Evolutionary conservation across 2,888 invertebrate genomes (phyloP), one percentile per base, ranked within the genome.

Genomic region (Brachypalpus laphriformis): DNA sequence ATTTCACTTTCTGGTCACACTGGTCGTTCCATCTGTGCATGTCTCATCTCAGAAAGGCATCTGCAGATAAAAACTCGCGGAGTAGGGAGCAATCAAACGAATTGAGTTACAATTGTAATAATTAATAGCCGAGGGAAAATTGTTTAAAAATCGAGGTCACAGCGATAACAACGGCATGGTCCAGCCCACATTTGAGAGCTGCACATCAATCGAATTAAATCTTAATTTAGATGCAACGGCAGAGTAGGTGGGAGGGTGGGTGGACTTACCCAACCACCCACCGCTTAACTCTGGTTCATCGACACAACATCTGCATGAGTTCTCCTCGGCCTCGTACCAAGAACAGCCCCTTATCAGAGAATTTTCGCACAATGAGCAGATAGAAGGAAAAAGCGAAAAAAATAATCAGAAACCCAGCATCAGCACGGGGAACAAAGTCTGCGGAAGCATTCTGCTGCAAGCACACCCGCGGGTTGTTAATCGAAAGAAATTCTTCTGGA

Each of bases 21-120:
- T n/a, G n/a, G n/a, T n/a, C n/a, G n/a, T n/a, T n/a, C n/a, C n/a
- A n/a, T n/a, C n/a, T n/a, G n/a, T n/a, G n/a, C n/a, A n/a, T n/a
- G n/a, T n/a, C n/a, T n/a, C n/a, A n/a, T n/a, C n/a, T n/a, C n/a
- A n/a, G n/a, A n/a, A n/a, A n/a, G n/a, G n/a, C n/a, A n/a, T n/a
- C n/a, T n/a, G n/a, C n/a, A n/a, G n/a, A n/a, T n/a, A n/a, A n/a
- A n/a, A n/a, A n/a, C n/a, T n/a, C n/a, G n/a, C n/a, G n/a, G n/a
- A n/a, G 11, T 37, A 20, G 57, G 18, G 37, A 31, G 61, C 22
- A 70, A 56, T n/a, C 16, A 57, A 72, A 77, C n/a, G 18, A 71
- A 57, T 65, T 75, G 37, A 49, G 65, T 45, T 77, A 74, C 78
- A 78, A 63, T 45, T 77, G 78, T 74, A 78, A 83, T 83, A 83